A percentile compares a stretch with the other conserved stretches of the same genome.
Conservation (phyloP, 1,140 invertebrate genomes). For the Drosophila ambigua region DNA sequence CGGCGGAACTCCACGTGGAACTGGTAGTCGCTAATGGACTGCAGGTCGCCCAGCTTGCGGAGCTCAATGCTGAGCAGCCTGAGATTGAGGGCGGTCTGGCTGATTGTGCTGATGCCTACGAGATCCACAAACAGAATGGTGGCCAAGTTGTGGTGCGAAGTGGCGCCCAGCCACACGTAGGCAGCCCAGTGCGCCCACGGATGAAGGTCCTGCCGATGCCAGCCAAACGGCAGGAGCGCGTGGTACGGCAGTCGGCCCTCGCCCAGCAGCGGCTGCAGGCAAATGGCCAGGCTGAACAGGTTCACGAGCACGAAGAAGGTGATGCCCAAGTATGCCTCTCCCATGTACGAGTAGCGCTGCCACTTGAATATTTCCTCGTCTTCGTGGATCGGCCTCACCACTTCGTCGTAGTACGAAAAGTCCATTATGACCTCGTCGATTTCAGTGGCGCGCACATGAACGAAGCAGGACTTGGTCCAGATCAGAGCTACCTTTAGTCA, state of each 20-base stretch:
- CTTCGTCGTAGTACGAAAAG: slow-evolving; percentile 41
- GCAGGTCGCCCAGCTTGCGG: slow-evolving; percentile 32
- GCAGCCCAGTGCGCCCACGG: slow-evolving; percentile 23
- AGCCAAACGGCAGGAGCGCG: slow-evolving; percentile 48
- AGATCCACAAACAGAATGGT: slow-evolving; percentile 58
- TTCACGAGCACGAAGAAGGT: slow-evolving; percentile 17
- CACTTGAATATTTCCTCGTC: slow-evolving; percentile 41
- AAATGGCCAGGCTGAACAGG: slow-evolving; percentile 55
- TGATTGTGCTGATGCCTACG: slow-evolving; percentile 53
- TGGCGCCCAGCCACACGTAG: slow-evolving; percentile 46
- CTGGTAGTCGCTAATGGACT: slow-evolving; percentile 5
- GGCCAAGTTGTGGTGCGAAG: slow-evolving; percentile 43
- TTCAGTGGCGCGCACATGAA: slow-evolving; percentile 26
- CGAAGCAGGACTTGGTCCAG: slow-evolving; percentile 35
- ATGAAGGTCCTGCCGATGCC: slow-evolving; percentile 38
- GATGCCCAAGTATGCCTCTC: slow-evolving; percentile 32
- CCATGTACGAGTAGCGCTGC: slow-evolving; percentile 54
- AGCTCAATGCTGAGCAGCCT: slow-evolving; percentile 59
- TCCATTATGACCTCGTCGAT: slow-evolving; percentile 60
- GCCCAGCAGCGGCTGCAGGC: slow-evolving; percentile 42
- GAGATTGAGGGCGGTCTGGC: slow-evolving; percentile 68
- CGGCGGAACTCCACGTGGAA: slow-evolving; percentile 37
- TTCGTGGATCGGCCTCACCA: slow-evolving; percentile 5
- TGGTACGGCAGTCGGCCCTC: slow-evolving; percentile 48
- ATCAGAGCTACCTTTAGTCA: slow-evolving; percentile 29